Evolutionary conservation across 2,797 vertebrate genomes (phyloP), one percentile per base, ranked within the genome.

Genomic region (Galago senegalensis): DNA sequence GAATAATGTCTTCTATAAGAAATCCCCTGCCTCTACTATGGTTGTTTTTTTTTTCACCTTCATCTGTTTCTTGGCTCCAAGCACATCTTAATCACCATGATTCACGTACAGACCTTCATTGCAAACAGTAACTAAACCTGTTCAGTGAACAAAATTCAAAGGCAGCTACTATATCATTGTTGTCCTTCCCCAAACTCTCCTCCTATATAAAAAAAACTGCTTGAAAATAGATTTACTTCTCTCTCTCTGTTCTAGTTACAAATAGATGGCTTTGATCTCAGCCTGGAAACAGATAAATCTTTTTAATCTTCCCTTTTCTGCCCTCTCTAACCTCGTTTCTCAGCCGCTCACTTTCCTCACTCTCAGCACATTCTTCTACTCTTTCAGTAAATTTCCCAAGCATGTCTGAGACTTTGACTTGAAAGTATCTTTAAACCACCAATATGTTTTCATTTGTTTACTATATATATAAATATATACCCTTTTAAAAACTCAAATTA

Each of bases 41-140:
- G 79, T 18, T 21, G 4, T 70, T 16, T 53, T 53, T 16, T 53
- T 46, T 91, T 79, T 79, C 58, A 23, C 58, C 60, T 75, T 65
- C 83, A 80, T 90, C 79, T 49, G 23, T 31, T 60, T 76, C 91
- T 49, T 81, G 61, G n/a, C 49, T 87, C 89, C 49, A 61, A 53
- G 25, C 23, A n/a, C 31, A 58, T 76, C 58, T 77, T 63, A 46
- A 53, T 0, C 0, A 69, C 46, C 70, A 95, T 88, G 88, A 96
- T 88, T 85, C 79, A 92, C 12, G 58, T 13, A 27, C 76, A 37
- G 80, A 12, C 67, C 87, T 96, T 84, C 80, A 1, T 0, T 63
- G 76, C 81, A 92, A 87, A 87, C 14, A 86, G 60, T 88, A 88
- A 92, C 69, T 85, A 82, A 89, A 72, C n/a, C 82, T 75, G 43